phyloP scores from a whole-genome alignment of 1,140 invertebrate species.

The Hirudo medicinalis region DNA sequence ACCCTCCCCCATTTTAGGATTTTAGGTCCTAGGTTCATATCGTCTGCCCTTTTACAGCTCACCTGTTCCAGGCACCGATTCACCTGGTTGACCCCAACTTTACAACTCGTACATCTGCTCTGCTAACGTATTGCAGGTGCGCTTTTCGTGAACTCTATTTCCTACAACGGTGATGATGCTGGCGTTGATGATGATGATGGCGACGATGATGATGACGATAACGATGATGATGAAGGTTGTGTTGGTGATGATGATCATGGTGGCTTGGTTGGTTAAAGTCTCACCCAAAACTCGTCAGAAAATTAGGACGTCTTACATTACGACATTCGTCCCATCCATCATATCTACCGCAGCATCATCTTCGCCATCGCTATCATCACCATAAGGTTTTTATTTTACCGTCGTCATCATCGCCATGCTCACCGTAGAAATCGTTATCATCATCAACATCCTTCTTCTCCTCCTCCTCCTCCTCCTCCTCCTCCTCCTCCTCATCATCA shows the following conservation, averaged over 20 bases:
- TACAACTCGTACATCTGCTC: no score
- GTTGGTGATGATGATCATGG: neutral
- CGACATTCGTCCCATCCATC: neutral
- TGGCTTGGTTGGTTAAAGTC: neutral
- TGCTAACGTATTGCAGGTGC: neutral
- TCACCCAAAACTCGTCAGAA: neutral
- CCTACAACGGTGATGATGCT: neutral
- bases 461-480: no score
- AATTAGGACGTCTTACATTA: neutral
- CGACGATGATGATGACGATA: neutral
- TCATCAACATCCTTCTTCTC: neutral
- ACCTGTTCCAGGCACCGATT: no score
- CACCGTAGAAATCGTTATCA: neutral
- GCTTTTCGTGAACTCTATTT: neutral
- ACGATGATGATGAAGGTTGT: neutral
- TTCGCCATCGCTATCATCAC: neutral
- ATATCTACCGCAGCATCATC: neutral
- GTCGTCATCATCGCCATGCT: neutral
- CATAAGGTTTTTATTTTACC: neutral
- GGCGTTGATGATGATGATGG: neutral
- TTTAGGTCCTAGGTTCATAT: no score
- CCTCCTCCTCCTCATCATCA: constrained; percentile 11
- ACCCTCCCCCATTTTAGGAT: no score
- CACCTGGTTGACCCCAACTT: no score
- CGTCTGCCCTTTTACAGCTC: no score